Evolutionary conservation across 2,113 vertebrate species (phyloP).

Genomic region (human): DNA sequence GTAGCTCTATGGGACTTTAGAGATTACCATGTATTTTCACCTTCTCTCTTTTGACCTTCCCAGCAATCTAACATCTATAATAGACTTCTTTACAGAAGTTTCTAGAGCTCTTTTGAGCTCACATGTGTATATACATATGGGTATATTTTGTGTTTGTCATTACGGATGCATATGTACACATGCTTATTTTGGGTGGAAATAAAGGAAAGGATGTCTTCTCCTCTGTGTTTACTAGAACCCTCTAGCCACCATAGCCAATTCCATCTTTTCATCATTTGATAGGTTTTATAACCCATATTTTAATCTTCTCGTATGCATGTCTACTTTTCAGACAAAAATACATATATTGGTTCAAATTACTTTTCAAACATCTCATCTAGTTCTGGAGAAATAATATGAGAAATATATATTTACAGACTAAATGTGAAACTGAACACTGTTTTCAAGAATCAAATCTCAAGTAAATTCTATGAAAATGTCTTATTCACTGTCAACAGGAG

Average conservation of each 20-base stretch:
- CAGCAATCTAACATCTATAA: neutral
- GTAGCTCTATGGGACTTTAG: neutral
- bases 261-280: neutral
- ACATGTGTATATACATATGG: fast-evolving
- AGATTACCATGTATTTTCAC: neutral
- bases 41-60: neutral
- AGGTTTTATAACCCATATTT: neutral
- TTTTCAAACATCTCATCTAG: neutral
- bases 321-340: neutral
- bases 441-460: neutral
- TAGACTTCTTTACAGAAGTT: neutral
- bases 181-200: neutral
- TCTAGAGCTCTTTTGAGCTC: neutral
- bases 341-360: neutral
- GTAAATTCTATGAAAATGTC: neutral
- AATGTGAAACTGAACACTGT: neutral
- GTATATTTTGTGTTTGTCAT: neutral
- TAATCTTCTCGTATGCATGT: neutral
- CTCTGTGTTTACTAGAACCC: neutral
- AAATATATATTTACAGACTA: neutral
- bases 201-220: neutral
- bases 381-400: neutral
- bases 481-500: neutral
- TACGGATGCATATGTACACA: neutral
- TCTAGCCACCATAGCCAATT: neutral